Conservation (phyloP, 2,113 vertebrate species). For the Saccopteryx leptura region DNA sequence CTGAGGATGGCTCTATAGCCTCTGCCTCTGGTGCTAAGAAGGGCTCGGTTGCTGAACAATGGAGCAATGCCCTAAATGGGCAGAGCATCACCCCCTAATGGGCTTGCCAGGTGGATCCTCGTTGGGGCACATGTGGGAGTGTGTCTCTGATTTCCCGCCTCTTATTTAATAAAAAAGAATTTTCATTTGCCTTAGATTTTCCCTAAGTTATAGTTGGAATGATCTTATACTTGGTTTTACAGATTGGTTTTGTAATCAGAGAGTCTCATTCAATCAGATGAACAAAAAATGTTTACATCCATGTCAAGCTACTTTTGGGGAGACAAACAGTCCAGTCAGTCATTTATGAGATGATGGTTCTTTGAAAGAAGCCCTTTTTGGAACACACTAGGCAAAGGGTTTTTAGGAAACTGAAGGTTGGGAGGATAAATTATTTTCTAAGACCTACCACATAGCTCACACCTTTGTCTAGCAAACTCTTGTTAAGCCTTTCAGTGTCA, state of each 20-base stretch:
- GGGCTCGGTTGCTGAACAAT: too few relatives aligned
- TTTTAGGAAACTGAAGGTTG: slow-evolving; percentile 1
- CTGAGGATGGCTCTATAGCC: too few relatives aligned
- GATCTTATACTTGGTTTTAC: not conserved
- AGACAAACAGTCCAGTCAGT: not conserved
- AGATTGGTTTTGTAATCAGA: not conserved
- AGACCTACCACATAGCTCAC: not conserved
- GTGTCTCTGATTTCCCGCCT: too few relatives aligned
- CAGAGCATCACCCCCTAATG: too few relatives aligned
- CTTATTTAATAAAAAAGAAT: too few relatives aligned
- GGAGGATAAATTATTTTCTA: slow-evolving; percentile 2
- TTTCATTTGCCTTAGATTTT: not conserved
- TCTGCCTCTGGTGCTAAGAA: too few relatives aligned
- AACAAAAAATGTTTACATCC: not conserved
- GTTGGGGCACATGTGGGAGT: too few relatives aligned
- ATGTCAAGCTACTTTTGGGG: not conserved
- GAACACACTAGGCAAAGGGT: not conserved
- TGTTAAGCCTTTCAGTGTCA: not conserved
- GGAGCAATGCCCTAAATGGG: too few relatives aligned
- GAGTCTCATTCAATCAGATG: not conserved
- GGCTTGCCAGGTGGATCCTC: too few relatives aligned
- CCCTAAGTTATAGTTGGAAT: not conserved
- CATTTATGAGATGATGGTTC: not conserved
- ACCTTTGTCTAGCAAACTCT: not conserved
- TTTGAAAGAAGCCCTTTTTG: not conserved